Evolutionary conservation across 2,797 vertebrate species (phyloP).

Genomic region (Poeciliopsis gracilis): DNA sequence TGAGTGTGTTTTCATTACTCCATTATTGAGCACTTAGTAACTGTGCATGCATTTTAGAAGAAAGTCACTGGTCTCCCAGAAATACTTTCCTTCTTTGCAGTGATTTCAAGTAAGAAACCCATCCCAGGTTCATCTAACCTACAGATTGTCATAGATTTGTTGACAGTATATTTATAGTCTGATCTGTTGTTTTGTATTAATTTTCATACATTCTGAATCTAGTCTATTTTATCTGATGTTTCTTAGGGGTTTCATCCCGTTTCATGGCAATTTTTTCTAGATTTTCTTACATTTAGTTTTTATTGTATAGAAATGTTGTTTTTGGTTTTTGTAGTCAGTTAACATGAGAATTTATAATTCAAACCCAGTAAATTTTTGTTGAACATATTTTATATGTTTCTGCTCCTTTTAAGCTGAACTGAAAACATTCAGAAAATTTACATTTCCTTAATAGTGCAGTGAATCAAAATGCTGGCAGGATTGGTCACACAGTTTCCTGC

Average conservation of each 20-base stretch:
- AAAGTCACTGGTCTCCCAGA: not conserved
- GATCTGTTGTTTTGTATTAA: not conserved
- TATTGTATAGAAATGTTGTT: not conserved
- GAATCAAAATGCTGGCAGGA: not conserved
- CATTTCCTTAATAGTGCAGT: not conserved
- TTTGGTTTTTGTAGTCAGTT: not conserved
- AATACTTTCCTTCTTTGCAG: not conserved
- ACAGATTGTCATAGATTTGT: not conserved
- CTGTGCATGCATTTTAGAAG: not conserved
- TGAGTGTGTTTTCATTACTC: not conserved
- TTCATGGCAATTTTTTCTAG: not conserved
- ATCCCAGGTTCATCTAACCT: not conserved
- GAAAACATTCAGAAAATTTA: not conserved
- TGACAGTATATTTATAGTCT: not conserved
- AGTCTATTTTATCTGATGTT: not conserved
- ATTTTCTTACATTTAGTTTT: not conserved
- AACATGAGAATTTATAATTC: not conserved
- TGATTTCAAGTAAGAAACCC: not conserved
- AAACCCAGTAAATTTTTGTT: not conserved
- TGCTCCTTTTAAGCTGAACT: not conserved
- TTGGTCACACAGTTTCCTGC: not conserved
- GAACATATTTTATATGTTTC: not conserved
- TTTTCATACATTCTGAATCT: not conserved
- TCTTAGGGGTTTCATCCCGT: not conserved
- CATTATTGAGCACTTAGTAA: not conserved